Base-by-base conservation (phyloP, 2,113 vertebrate species). In the Lonchura striata region DNA sequence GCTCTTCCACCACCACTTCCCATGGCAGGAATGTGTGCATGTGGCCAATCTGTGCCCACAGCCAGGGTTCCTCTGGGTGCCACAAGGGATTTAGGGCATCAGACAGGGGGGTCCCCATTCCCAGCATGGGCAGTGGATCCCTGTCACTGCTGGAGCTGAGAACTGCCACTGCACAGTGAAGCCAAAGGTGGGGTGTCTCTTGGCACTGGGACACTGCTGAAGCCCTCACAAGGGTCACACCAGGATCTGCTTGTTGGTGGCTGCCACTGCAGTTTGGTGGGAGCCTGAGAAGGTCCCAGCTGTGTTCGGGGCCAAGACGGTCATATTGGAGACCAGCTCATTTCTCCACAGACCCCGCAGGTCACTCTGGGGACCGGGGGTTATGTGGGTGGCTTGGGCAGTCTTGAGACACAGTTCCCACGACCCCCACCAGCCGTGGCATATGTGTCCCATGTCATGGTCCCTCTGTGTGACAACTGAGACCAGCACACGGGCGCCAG, bases 401-500 rank as follows among this genome's bases (percentile, higher is more conserved):
- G 15, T 47, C n/a, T 25, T 24, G 41, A 68, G 27, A 9, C n/a
- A 30, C 1, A 7, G 10, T 2, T 44, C 21, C 20, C 4, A 7
- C 6, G 15, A 1, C 1, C 7, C 17, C 10, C 44, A 54, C 10
- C 57, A 27, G 42, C 49, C 25, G 23, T 7, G 37, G n/a, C 31
- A 53, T 2, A 1, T 2, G 3, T 60, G 18, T 23, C 22, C 50
- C 7, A 2, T 33, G 56, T 24, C 53, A 68, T 0, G 0, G 28
- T 5, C n/a, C 19, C 24, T 77, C 39, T 0, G 0, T 6, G 2
- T 2, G 2, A 15, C 27, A 72, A 3, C 52, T 19, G 44, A 19
- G 15, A 57, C 10, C 0, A 7, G 1, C 4, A 1, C 17, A 16
- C 1, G 6, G 41, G 15, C 49, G 59, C 13, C 2, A 3, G 2